Evolutionary conservation across 1,140 invertebrate species (phyloP).

Genomic region (Teleopsis dalmanni): DNA sequence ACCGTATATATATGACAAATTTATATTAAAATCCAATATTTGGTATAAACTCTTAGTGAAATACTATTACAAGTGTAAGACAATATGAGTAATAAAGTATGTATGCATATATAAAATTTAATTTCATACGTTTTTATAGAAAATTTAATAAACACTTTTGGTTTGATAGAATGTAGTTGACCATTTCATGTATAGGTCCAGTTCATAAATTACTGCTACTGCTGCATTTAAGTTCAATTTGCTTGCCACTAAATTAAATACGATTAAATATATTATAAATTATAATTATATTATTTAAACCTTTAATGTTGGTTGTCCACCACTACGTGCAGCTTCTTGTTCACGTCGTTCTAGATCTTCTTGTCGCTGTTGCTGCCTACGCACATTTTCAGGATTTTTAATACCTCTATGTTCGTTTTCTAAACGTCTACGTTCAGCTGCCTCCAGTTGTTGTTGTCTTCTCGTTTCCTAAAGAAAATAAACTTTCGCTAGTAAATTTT

Average conservation of each 20-base stretch:
- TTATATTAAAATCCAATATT: no score
- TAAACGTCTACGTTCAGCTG: constrained; percentile 31
- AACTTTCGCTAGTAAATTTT: not conserved
- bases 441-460: constrained; percentile 33
- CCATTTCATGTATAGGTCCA: no score
- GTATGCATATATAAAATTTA: no score
- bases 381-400: constrained; percentile 33
- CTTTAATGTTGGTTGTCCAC: constrained; percentile 25
- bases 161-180: no score
- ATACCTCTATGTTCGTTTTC: constrained; percentile 35
- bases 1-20: no score
- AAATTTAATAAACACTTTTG: no score
- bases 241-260: constrained; percentile 21
- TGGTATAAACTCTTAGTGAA: no score
- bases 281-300: constrained; percentile 11
- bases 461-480: constrained; percentile 28
- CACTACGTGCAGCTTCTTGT: constrained; percentile 28
- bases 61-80: no score
- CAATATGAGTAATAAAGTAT: no score
- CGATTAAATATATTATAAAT: not conserved
- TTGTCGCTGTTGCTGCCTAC: constrained; percentile 27
- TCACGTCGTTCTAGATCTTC: constrained; percentile 27
- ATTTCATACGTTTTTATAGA: no score
- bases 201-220: no score
- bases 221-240: no score